Percentiles rank a stretch among this genome's conserved stretches.
These are phyloP conservation scores for Antedon bifida DNA, from an alignment of 35 echinoderm and acorn worm species.

Conservation along the genomic window DNA sequence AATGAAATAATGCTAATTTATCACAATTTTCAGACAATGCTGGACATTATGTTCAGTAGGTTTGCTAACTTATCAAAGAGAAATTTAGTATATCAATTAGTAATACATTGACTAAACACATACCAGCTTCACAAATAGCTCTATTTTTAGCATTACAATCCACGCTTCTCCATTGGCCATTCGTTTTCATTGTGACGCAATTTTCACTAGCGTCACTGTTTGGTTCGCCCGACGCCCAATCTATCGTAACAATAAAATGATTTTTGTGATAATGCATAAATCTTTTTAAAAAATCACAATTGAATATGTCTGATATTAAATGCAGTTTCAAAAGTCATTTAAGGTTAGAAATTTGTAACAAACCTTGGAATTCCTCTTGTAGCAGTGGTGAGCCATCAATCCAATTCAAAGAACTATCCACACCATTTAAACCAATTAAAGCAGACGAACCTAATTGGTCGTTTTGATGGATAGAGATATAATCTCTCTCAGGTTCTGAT, in stretches of 20 bases:
- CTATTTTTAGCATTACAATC: not conserved
- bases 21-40: too few species aligned
- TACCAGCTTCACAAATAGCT: not conserved
- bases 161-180: not conserved
- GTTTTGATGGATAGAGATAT: not conserved
- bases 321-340: too few species aligned
- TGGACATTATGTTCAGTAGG: too few species aligned
- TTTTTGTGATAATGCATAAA: too few species aligned
- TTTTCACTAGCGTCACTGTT: not conserved
- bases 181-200: not conserved
- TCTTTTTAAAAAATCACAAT: too few species aligned
- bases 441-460: not conserved
- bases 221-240: not conserved
- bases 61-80: too few species aligned
- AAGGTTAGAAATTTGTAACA: not conserved
- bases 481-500: not conserved
- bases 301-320: too few species aligned
- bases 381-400: not conserved
- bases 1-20: too few species aligned
- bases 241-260: too few species aligned
- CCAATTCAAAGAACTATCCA: not conserved
- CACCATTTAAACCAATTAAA: not conserved
- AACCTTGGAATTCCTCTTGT: not conserved
- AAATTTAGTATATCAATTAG: too few species aligned
- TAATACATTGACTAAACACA: too few species aligned